Conservation (phyloP, 1,140 invertebrate genomes). For the Semibalanus balanoides region DNA sequence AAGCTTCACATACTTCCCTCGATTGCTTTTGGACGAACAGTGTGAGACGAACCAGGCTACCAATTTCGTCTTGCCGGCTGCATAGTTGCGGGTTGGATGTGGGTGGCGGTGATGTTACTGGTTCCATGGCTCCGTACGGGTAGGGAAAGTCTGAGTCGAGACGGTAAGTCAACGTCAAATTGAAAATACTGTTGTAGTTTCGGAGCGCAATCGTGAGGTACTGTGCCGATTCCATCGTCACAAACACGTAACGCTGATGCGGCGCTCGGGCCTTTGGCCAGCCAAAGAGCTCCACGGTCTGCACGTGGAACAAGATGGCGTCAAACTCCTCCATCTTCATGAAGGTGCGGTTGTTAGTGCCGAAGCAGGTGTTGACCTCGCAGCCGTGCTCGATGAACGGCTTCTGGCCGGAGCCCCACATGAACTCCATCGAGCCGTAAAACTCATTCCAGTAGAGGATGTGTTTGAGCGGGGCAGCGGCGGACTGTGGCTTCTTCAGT, state of each 20-base stretch:
- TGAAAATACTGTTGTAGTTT: slow-evolving; percentile 29
- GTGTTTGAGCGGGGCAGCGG: too few relatives aligned
- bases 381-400: slow-evolving; percentile 12
- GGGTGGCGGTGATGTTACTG: background rate
- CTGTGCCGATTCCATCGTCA: slow-evolving; percentile 11
- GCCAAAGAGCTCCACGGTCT: slow-evolving; percentile 5
- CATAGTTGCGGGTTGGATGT: slow-evolving; percentile 9
- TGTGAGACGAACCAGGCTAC: slow-evolving; percentile 38
- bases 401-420: slow-evolving; percentile 10
- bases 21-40: slow-evolving; percentile 29
- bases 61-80: slow-evolving; percentile 17
- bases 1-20: slow-evolving; percentile 31
- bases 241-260: slow-evolving; percentile 17
- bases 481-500: too few relatives aligned
- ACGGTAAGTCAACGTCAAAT: slow-evolving; percentile 45
- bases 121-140: slow-evolving; percentile 30
- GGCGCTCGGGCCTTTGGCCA: slow-evolving; percentile 12
- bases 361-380: slow-evolving; percentile 11
- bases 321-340: slow-evolving; percentile 11
- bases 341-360: slow-evolving; percentile 4
- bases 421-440: slow-evolving; percentile 9
- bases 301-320: slow-evolving; percentile 15
- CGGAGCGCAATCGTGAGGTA: slow-evolving; percentile 7
- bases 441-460: slow-evolving; percentile 2
- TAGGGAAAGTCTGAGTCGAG: slow-evolving; percentile 37